phyloP scores from a whole-genome alignment of 64 coral and sea anemone species.

The Dendronephthya gigantea region DNA sequence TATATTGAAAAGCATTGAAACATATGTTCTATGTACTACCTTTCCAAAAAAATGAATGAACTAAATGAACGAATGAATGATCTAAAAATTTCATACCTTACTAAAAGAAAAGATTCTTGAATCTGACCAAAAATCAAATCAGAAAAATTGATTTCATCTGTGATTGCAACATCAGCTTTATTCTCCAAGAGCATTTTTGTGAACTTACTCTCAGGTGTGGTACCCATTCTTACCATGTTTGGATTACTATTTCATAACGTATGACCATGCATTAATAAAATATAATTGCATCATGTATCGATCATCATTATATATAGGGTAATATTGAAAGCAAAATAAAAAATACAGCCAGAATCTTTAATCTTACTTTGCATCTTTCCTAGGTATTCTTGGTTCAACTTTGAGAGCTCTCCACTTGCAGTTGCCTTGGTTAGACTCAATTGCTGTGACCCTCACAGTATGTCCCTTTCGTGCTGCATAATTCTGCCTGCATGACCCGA shows the following conservation, averaged over 20 bases:
- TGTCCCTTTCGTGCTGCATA: slow-evolving; percentile 57
- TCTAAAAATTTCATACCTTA: no score
- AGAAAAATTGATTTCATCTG: slow-evolving; percentile 35
- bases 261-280: no score
- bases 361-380: background rate
- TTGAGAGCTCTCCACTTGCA: slow-evolving; percentile 66
- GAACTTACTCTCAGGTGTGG: slow-evolving; percentile 21
- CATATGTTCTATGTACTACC: no score
- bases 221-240: background rate
- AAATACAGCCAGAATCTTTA: no score
- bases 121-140: slow-evolving; percentile 30
- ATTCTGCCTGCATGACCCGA: slow-evolving; percentile 43
- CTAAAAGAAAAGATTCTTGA: slow-evolving; percentile 1
- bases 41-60: no score
- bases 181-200: slow-evolving; percentile 46
- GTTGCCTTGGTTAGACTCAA: slow-evolving; percentile 63
- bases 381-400: slow-evolving; percentile 46
- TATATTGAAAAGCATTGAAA: background rate
- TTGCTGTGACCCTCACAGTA: slow-evolving; percentile 57
- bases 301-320: no score
- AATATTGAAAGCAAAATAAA: no score
- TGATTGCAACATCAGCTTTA: slow-evolving; percentile 34
- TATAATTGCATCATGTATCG: no score
- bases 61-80: no score
- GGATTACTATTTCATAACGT: background rate